Evolutionary conservation across 2,113 vertebrate species (phyloP).

Genomic region (Megaceryle torquata): DNA sequence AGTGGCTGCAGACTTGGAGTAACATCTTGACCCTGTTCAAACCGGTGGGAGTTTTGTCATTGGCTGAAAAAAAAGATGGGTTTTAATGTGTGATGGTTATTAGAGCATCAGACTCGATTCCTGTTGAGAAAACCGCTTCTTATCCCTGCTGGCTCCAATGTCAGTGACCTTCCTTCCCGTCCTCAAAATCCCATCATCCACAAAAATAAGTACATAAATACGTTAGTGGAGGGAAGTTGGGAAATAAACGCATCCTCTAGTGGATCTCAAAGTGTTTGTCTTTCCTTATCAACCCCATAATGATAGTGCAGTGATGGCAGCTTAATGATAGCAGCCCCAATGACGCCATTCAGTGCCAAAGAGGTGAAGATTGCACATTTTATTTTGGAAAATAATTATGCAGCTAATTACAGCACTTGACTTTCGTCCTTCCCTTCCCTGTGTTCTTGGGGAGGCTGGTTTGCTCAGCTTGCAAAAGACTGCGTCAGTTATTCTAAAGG

Average conservation of each 20-base stretch:
- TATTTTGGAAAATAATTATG: slow-evolving; percentile 71
- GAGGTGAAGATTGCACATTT: slow-evolving; percentile 63
- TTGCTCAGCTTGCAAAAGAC: slow-evolving; percentile 50
- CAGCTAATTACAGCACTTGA: slow-evolving; percentile 71
- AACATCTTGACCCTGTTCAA: background rate
- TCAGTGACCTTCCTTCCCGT: background rate
- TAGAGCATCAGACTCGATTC: background rate
- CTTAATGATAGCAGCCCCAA: slow-evolving; percentile 49
- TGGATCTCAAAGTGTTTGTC: background rate
- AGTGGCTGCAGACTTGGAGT: background rate
- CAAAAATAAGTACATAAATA: background rate
- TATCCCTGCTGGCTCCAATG: background rate
- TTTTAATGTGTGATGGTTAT: background rate
- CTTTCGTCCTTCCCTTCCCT: slow-evolving; percentile 42
- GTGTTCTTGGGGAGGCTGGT: slow-evolving; percentile 37
- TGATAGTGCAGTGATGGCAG: slow-evolving; percentile 44
- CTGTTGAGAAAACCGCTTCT: background rate
- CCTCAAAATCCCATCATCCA: background rate
- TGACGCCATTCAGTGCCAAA: slow-evolving; percentile 48
- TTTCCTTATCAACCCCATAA: slow-evolving; percentile 43
- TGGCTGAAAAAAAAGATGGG: background rate
- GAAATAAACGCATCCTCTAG: background rate
- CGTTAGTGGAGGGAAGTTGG: background rate
- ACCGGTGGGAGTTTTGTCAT: background rate
- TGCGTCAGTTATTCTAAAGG: slow-evolving; percentile 43